Percentiles rank a stretch among this genome's conserved stretches.
Conservation (phyloP, 2,888 invertebrate genomes). For the Drosophila melanosoma region DNA sequence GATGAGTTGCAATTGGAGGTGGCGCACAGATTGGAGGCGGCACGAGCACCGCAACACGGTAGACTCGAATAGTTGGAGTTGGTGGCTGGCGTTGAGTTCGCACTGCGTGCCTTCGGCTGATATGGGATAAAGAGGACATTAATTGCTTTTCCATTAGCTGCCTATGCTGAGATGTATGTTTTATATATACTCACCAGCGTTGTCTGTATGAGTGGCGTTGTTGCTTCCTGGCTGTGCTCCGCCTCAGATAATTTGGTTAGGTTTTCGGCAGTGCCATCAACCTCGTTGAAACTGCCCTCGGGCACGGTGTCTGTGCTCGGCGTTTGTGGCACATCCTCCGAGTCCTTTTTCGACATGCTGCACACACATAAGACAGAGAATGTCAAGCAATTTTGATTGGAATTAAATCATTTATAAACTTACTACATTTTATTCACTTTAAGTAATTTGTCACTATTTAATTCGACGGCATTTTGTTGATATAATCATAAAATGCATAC, state of each 20-base stretch:
- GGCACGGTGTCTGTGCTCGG: conserved; percentile 76
- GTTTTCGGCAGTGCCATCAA: conserved; percentile 71
- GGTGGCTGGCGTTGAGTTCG: conserved; percentile 73
- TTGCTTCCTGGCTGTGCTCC: conserved; percentile 65
- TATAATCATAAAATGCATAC: neutral
- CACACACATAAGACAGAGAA: neutral
- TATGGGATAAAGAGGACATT: conserved; percentile 20
- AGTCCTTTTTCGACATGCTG: conserved; percentile 81
- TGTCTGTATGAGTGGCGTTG: conserved; percentile 86
- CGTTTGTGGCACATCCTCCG: conserved; percentile 82
- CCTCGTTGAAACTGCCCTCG: conserved; percentile 78
- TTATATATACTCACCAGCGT: conserved; percentile 88
- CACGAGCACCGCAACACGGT: conserved; percentile 83
- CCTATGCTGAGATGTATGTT: neutral
- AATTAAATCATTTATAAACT: conserved; percentile 10
- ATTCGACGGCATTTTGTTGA: neutral
- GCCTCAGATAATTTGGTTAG: conserved; percentile 71
- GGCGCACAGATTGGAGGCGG: conserved; percentile 57
- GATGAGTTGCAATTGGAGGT: conserved; percentile 51
- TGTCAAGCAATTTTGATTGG: conserved; percentile 18
- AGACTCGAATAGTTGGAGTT: conserved; percentile 85
- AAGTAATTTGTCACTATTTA: neutral
- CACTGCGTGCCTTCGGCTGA: conserved; percentile 84
- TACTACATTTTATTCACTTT: neutral
- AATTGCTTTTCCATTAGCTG: conserved; percentile 59